These are phyloP conservation scores for Oryzias dopingdopingensis DNA, from an alignment of 2,797 vertebrate genomes.

Conservation along the genomic window DNA sequence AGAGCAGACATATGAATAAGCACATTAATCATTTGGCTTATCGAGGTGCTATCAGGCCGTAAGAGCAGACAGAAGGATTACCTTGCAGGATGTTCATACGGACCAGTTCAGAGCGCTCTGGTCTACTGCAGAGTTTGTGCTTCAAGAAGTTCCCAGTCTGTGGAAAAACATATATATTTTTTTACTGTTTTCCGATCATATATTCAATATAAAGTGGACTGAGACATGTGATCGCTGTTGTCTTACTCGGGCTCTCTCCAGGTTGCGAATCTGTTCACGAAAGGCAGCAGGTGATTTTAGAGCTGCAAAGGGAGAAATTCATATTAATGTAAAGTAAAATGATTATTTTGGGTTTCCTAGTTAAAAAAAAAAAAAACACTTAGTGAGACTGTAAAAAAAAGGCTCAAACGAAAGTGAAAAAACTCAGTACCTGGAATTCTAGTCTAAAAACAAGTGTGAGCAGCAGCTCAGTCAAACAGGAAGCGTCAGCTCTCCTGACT, in stretches of 20 bases:
- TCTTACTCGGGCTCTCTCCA: slow-evolving; percentile 95
- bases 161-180: slow-evolving; percentile 2
- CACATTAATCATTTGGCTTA: slow-evolving; percentile 23
- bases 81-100: slow-evolving; percentile 98
- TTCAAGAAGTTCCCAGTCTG: slow-evolving; percentile 97
- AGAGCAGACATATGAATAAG: slow-evolving; percentile 25
- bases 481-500: slow-evolving; percentile 49
- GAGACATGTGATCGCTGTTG: not conserved
- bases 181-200: too few species aligned
- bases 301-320: slow-evolving; percentile 72
- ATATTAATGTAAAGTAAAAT: not conserved
- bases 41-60: not conserved
- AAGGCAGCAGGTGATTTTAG: slow-evolving; percentile 94
- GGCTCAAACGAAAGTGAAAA: too few species aligned
- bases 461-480: slow-evolving; percentile 42
- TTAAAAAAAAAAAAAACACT: too few species aligned
- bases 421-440: too few species aligned
- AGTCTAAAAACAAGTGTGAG: too few species aligned
- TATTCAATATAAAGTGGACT: not conserved
- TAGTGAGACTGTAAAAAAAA: too few species aligned
- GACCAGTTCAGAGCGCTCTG: slow-evolving; percentile 90
- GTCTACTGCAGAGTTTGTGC: slow-evolving; percentile 94
- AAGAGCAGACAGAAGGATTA: slow-evolving; percentile 53
- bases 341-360: not conserved
- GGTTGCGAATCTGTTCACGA: slow-evolving; percentile 94